Base-by-base conservation (phyloP, 2,113 vertebrate genomes). In the Tenebrosternarchus preto region DNA sequence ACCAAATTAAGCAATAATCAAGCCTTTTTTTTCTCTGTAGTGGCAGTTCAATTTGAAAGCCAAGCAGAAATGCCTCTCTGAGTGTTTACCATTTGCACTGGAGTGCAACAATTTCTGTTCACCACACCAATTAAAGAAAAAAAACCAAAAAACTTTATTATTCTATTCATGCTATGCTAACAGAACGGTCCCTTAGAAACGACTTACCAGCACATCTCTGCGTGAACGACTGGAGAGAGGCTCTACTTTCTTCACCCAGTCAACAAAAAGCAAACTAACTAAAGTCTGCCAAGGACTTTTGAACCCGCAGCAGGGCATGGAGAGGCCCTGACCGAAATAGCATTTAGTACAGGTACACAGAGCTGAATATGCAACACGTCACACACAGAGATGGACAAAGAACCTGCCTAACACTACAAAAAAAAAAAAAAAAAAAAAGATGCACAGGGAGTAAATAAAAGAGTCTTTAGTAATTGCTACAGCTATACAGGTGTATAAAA, bases 211-310 rank as follows among this genome's bases (percentile, higher is more conserved):
- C 22, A 29, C 29, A 79, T 59, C 59, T 31, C 29, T n/a, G 29
- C n/a, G 36, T 68, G 27, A 20, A 55, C 22, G 15, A 74, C 22
- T 72, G 55, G 43, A 36, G 8, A 76, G 55, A 55, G 5, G 29
- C 11, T 83, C 43, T 50, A 50, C 9, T 50, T 12, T 50, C 43
- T 50, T 57, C 67, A 22, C 50, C 31, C 16, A 3, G 36, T 66
- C 59, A 72, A 43, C 24, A 46, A 61, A 60, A 19, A 60, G 53
- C 61, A 22, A 67, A 19, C 55, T 19, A 53, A 68, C 22, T 33
- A 43, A 2, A 73, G 36, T 53, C 33, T 39, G 36, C 78, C 7
- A 31, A 69, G 63, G 83, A 78, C 83, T 71, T 84, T 84, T 81
- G 79, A 84, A 84, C 79, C 83, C 16, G n/a, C 25, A 27, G 20